Base-by-base conservation (phyloP, 2,888 invertebrate species). In the Eupithecia subumbrata region DNA sequence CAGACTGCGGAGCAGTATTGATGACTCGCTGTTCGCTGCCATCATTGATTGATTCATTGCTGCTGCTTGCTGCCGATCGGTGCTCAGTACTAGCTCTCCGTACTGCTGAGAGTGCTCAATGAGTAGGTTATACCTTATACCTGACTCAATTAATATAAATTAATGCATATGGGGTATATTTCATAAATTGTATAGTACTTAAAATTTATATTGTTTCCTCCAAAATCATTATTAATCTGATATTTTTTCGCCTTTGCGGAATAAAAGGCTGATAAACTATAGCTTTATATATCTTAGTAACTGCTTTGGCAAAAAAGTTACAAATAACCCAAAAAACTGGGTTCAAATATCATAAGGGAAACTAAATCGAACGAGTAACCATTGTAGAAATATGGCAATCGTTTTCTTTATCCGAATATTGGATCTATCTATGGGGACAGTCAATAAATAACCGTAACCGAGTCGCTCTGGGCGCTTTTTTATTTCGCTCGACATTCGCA, bases 341-440 rank as follows among this genome's bases (percentile, higher is more conserved):
- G 14, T 67, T 68, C 70, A 77, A 75, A 76, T 72, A 68, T 71
- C 69, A 73, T 43, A 73, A 64, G 73, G 75, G 69, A 77, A 75
- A 77, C 70, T 73, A 77, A 77, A 77, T 71, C 67, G 71, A 73
- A 77, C 75, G 43, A 73, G 73, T 75, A 73, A 73, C 75, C 72
- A 68, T 75, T 77, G 68, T 75, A 77, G 76, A 78, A 80, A 76
- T 76, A 79, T 75, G 73, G 76, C 78, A 75, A 72, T 66, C 77
- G 73, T 77, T 77, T 63, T 71, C 79, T 76, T 73, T 77, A 78
- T 77, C 74, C 75, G 77, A 72, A 74, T 80, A 79, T 78, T 76
- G 80, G 77, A 81, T 81, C 81, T 76, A 79, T 81, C 81, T 77
- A 78, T 74, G 76, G 78, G 81, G 79, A 81, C 78, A 81, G 72